Evolutionary conservation across 2,113 vertebrate species (phyloP).

Genomic region (Pterocles orientalis): DNA sequence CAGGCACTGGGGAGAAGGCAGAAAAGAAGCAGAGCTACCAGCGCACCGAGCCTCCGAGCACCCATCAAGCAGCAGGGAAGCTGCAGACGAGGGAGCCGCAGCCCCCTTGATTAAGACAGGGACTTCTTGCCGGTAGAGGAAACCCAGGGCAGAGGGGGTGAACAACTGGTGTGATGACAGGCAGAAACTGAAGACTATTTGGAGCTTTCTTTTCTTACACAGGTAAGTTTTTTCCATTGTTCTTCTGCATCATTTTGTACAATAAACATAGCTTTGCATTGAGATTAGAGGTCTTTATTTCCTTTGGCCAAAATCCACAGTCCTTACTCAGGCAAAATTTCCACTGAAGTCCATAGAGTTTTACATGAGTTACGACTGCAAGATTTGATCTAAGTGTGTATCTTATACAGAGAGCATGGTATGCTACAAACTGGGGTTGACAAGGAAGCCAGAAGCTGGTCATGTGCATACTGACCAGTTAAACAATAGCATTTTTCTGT

Average conservation of each 20-base stretch:
- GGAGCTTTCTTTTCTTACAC: not conserved
- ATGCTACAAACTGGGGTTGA: not conserved
- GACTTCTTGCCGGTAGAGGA: not conserved
- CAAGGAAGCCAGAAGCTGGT: not conserved
- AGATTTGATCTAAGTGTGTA: not conserved
- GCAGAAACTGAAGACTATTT: slow-evolving; percentile 36
- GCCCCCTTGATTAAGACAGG: fast-evolving
- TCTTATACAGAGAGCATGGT: not conserved
- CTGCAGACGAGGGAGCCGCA: not conserved
- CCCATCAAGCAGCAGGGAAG: not conserved
- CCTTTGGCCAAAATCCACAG: not conserved
- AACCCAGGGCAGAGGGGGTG: not conserved
- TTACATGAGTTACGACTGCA: not conserved
- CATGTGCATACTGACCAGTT: not conserved
- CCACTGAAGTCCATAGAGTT: not conserved
- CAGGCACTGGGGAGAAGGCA: not conserved
- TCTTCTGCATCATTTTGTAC: not conserved
- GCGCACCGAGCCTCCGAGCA: not conserved
- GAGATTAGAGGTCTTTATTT: not conserved
- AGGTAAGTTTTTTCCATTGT: slow-evolving; percentile 20
- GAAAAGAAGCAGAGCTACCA: not conserved
- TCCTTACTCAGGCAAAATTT: not conserved
- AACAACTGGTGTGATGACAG: slow-evolving; percentile 50
- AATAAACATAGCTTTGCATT: not conserved
- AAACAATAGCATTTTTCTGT: not conserved